These are phyloP conservation scores for Shinisaurus crocodilurus DNA, from an alignment of 2,113 vertebrate genomes.

Conservation along the genomic window DNA sequence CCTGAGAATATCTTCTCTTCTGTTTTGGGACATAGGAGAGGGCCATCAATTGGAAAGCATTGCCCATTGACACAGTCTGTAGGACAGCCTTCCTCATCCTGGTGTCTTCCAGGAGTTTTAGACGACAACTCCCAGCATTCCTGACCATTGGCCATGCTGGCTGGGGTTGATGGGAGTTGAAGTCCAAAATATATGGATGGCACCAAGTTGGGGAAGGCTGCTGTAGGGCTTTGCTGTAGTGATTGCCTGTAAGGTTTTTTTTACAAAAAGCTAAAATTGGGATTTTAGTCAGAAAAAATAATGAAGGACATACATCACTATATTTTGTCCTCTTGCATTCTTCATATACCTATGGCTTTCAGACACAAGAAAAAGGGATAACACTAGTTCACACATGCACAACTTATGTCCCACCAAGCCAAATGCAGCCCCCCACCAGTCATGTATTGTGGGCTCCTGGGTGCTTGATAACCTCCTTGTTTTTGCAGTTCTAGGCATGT, in stretches of 20 bases:
- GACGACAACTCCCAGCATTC: no score
- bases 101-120: no score
- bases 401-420: neutral
- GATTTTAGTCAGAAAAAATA: rapidly evolving
- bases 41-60: slow-evolving; percentile 29
- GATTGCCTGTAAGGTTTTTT: slow-evolving; percentile 6
- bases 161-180: no score
- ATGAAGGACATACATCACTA: neutral
- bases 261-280: slow-evolving; percentile 14
- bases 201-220: no score
- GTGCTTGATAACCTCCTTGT: neutral
- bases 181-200: no score
- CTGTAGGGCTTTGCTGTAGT: neutral
- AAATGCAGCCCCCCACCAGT: neutral
- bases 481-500: neutral
- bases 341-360: neutral
- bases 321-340: neutral
- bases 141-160: no score
- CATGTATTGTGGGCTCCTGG: neutral
- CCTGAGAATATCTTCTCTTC: neutral
- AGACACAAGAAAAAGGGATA: neutral
- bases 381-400: neutral
- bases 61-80: slow-evolving; percentile 1
- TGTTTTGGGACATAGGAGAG: slow-evolving; percentile 51
- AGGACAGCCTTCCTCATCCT: no score